phyloP scores from a whole-genome alignment of 2,888 invertebrate genomes.

The Chironomus tentans region DNA sequence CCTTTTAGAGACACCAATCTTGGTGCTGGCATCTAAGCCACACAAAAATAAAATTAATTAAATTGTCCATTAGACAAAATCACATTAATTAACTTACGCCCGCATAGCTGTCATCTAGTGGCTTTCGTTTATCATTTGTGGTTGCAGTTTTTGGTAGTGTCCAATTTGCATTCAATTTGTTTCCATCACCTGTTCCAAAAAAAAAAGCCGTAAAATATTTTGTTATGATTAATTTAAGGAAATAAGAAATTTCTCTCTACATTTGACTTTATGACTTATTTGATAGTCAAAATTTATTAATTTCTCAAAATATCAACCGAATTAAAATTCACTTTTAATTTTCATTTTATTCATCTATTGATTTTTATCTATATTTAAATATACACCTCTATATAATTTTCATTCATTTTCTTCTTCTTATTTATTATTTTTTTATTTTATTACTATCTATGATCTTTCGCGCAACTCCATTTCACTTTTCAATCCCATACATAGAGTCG shows the following conservation, averaged over 20 bases:
- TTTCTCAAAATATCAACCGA: no score
- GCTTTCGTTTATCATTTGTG: slow-evolving; percentile 44
- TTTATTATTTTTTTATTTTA: neutral
- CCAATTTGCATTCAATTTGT: slow-evolving; percentile 43
- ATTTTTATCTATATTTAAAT: no score
- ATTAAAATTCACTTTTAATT: no score
- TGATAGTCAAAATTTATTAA: no score
- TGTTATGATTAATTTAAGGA: neutral
- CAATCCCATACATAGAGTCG: neutral
- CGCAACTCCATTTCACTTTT: neutral
- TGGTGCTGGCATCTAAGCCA: slow-evolving; percentile 47
- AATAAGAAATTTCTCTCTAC: neutral
- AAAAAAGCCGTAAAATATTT: neutral
- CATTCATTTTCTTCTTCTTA: no score
- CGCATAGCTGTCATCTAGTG: slow-evolving; percentile 50
- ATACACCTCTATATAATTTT: no score
- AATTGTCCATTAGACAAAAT: neutral
- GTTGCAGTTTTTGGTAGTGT: slow-evolving; percentile 32
- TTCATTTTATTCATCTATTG: no score
- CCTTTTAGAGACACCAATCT: slow-evolving; percentile 68
- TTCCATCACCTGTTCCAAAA: slow-evolving; percentile 33
- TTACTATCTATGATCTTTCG: neutral
- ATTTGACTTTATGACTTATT: neutral
- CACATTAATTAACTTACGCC: slow-evolving; percentile 39
- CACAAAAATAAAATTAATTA: slow-evolving; percentile 13